Conservation (phyloP, 2,888 invertebrate genomes). For the Frankliniella intonsa region DNA sequence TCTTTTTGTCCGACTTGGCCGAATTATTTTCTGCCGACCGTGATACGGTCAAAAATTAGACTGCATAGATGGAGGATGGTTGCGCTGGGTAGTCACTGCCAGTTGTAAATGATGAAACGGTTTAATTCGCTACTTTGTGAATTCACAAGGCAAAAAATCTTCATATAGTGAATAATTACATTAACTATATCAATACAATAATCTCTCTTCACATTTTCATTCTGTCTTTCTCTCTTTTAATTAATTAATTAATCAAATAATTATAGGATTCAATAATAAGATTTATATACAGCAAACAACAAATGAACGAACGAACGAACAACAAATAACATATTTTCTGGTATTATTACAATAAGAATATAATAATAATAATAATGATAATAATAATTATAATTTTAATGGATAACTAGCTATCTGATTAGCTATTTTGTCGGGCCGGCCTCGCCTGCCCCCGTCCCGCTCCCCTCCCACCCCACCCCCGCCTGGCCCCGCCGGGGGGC, state of each 20-base stretch:
- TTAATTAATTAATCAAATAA: not conserved
- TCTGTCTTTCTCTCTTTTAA: slow-evolving; percentile 16
- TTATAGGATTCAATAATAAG: slow-evolving; percentile 27
- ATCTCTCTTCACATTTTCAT: slow-evolving; percentile 11
- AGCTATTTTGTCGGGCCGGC: slow-evolving; percentile 1
- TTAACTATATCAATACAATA: slow-evolving; percentile 19
- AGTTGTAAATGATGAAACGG: slow-evolving; percentile 4
- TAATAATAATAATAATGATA: not conserved
- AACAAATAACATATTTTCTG: slow-evolving; percentile 27
- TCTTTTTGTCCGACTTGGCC: too few relatives aligned
- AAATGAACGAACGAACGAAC: slow-evolving; percentile 16
- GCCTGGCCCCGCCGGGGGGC: not conserved
- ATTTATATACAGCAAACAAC: slow-evolving; percentile 21
- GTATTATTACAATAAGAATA: not conserved
- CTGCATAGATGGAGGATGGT: too few relatives aligned
- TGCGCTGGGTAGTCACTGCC: too few relatives aligned
- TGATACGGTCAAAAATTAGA: too few relatives aligned
- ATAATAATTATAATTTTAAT: slow-evolving; percentile 23
- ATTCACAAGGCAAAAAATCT: slow-evolving; percentile 22
- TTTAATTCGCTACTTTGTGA: slow-evolving; percentile 27
- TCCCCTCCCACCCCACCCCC: not conserved
- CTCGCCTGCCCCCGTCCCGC: not conserved
- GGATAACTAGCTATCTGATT: slow-evolving; percentile 23
- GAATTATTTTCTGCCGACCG: too few relatives aligned
- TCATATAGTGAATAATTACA: slow-evolving; percentile 23